Evolutionary conservation across 2,888 invertebrate genomes (phyloP).

Genomic region (Heteromyza rotundicornis): DNA sequence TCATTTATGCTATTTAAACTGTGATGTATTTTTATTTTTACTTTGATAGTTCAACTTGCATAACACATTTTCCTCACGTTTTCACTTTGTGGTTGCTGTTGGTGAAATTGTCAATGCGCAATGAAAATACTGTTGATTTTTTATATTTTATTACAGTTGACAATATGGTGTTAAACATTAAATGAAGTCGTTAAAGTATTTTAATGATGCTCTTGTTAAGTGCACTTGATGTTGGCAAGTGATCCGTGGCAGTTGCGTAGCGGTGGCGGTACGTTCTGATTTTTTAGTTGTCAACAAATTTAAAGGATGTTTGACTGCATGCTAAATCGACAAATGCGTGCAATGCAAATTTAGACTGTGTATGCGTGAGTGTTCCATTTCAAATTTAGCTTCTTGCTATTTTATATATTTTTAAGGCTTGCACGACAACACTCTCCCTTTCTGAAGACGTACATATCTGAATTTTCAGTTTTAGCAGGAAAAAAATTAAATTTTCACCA

Average conservation of each 20-base stretch:
- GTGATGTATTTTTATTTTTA: constrained; percentile 39
- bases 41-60: constrained; percentile 21
- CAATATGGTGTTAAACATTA: constrained; percentile 50
- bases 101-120: constrained; percentile 35
- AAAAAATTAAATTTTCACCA: too few species aligned
- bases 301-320: constrained; percentile 59
- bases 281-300: constrained; percentile 41
- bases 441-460: too few species aligned
- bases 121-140: constrained; percentile 26
- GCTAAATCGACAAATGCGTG: constrained; percentile 60
- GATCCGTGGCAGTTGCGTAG: constrained; percentile 37
- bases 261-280: neutral
- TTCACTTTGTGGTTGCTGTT: too few species aligned
- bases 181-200: constrained; percentile 59
- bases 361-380: too few species aligned
- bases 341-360: too few species aligned
- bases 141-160: constrained; percentile 28
- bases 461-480: too few species aligned
- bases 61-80: constrained; percentile 13
- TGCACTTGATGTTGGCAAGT: constrained; percentile 44
- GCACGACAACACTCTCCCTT: too few species aligned
- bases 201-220: constrained; percentile 57
- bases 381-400: too few species aligned
- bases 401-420: too few species aligned
- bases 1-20: constrained; percentile 41